phyloP scores from a whole-genome alignment of 2,888 invertebrate genomes.

The Drosophila mimica region DNA sequence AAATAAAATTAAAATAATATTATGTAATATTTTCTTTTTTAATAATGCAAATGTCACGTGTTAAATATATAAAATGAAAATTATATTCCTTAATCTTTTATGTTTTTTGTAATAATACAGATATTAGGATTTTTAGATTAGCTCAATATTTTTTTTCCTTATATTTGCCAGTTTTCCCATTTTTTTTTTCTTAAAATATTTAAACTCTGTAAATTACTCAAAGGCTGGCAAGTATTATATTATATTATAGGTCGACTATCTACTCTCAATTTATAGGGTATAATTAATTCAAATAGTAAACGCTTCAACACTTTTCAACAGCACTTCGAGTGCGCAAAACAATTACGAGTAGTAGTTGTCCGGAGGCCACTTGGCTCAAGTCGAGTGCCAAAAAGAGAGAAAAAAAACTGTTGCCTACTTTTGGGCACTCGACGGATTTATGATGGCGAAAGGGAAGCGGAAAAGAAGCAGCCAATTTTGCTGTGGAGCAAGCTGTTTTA shows the following conservation, averaged over 20 bases:
- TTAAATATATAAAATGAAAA: not conserved
- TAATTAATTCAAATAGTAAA: slow-evolving; percentile 37
- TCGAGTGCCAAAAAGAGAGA: slow-evolving; percentile 11
- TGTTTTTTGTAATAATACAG: not conserved
- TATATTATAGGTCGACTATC: not conserved
- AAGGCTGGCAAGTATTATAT: not conserved
- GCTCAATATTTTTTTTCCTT: not conserved
- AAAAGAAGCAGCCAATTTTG: slow-evolving; percentile 60
- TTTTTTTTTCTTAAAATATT: too few species aligned
- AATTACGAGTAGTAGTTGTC: slow-evolving; percentile 46
- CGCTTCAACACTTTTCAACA: slow-evolving; percentile 43
- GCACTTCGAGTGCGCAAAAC: slow-evolving; percentile 51
- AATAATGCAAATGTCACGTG: accelerated
- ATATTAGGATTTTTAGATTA: too few species aligned
- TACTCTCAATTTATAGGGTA: not conserved
- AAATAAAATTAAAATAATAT: not conserved
- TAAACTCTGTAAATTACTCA: not conserved
- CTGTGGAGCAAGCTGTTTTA: slow-evolving; percentile 55
- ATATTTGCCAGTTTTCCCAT: not conserved
- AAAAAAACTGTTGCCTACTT: slow-evolving; percentile 55
- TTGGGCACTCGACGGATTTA: slow-evolving; percentile 58
- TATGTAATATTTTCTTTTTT: not conserved
- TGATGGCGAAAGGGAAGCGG: slow-evolving; percentile 26
- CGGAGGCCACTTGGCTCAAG: slow-evolving; percentile 51
- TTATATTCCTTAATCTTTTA: not conserved